A percentile compares a stretch with the other conserved stretches of the same genome.
phyloP scores from a whole-genome alignment of 2,797 vertebrate genomes.

The Dendrocincla fuliginosa region DNA sequence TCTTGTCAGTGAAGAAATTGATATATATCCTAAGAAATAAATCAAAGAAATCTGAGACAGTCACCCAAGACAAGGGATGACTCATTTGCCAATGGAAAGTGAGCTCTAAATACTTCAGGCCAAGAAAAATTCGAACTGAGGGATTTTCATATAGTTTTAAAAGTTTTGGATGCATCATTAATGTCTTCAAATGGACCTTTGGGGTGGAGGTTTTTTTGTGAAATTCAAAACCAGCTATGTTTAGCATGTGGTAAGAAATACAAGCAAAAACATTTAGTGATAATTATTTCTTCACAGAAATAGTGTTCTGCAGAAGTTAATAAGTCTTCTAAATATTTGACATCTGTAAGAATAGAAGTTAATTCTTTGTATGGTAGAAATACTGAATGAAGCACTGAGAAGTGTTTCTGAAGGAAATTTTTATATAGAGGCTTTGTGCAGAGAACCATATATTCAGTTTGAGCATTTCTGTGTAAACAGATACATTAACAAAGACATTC shows the following conservation, averaged over 20 bases:
- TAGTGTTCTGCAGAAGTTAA: neutral
- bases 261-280: neutral
- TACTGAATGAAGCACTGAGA: neutral
- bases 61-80: neutral
- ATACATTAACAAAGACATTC: neutral
- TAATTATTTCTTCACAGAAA: neutral
- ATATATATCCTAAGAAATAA: neutral
- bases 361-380: neutral
- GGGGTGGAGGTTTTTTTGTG: neutral
- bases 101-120: neutral
- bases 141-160: slow-evolving; percentile 7
- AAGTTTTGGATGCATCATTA: neutral
- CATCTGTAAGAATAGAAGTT: neutral
- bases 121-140: slow-evolving; percentile 5
- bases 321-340: slow-evolving; percentile 8
- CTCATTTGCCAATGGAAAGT: neutral
- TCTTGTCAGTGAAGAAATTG: neutral
- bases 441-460: neutral
- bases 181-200: slow-evolving; percentile 39
- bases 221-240: slow-evolving; percentile 32
- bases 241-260: slow-evolving; percentile 18
- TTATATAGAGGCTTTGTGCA: neutral
- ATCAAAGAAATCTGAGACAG: neutral
- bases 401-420: neutral
- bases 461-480: neutral